Evolutionary conservation across 2,888 invertebrate genomes (phyloP), one percentile per base, ranked within the genome.

Genomic region (Aleiodes alternator): DNA sequence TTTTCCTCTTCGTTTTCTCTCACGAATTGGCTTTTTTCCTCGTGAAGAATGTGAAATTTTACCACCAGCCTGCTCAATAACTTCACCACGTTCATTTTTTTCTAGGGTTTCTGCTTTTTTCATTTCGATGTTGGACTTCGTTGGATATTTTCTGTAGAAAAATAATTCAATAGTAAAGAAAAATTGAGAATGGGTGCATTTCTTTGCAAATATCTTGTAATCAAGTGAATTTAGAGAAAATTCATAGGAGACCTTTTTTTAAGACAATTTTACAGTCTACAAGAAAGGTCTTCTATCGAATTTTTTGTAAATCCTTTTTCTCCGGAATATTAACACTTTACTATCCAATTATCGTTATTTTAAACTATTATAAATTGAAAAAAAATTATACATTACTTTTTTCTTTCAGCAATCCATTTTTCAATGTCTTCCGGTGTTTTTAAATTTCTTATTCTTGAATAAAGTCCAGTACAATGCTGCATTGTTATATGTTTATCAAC

Each of bases 381-480:
- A 50, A 11, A 73, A 70, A 50, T 56, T 34, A 56, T 50, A 31
- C 16, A 72, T 80, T 80, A 92, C 90, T 91, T 94, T 87, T 93
- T 95, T 68, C 98, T 91, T 84, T 97, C 97, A 69, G 92, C 93
- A 80, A 93, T 92, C 97, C 97, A 98, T 87, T 95, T 95, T 48
- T 93, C 90, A 76, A 97, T 94, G 80, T 97, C 96, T 87, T 96
- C 96, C 0, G 95, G 94, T 5, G 95, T 94, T 78, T 94, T 93
- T 6, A 95, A 85, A 80, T 94, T 93, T 81, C 93, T 93, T 77
- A 97, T 94, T 88, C 93, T 94, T 71, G 94, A 92, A 84, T 94
- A 97, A 16, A 97, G 89, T 0, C 97, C 97, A n/a, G 94, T 93
- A 6, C 92, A 92, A 89, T 98, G 97, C 90, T 97, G 96, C 92